Conservation (phyloP, 2,888 invertebrate genomes). For the Agrypnus murinus region DNA sequence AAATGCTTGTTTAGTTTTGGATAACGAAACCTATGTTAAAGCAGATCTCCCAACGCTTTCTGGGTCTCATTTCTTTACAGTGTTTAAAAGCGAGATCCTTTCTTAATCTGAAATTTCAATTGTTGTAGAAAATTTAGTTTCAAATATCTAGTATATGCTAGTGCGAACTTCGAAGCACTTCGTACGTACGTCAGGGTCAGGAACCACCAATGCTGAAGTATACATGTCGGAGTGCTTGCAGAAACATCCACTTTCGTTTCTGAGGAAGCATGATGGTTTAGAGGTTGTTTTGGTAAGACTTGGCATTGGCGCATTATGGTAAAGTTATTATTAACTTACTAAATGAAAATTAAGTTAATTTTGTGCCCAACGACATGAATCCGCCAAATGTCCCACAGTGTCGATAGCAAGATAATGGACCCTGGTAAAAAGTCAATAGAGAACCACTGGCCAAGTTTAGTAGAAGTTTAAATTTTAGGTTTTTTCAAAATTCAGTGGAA, state of each 20-base stretch:
- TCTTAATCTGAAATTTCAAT: slow-evolving; percentile 4
- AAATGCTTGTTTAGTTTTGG: too few species aligned
- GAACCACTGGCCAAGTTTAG: too few species aligned
- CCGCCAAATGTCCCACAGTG: too few species aligned
- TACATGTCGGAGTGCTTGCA: background rate
- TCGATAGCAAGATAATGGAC: too few species aligned
- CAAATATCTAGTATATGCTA: background rate
- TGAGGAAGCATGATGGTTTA: background rate
- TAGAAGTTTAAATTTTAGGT: too few species aligned
- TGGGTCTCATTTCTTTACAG: slow-evolving; percentile 1
- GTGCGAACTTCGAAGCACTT: background rate
- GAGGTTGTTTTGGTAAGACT: background rate
- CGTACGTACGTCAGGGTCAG: background rate
- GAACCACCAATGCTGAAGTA: background rate
- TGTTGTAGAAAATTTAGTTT: background rate
- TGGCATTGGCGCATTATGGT: background rate
- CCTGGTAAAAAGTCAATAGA: too few species aligned
- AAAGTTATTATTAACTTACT: too few species aligned
- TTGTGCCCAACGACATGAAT: too few species aligned
- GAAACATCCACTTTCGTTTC: slow-evolving; percentile 6
- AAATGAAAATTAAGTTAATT: too few species aligned
- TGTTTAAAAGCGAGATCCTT: background rate
- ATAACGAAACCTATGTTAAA: too few species aligned
- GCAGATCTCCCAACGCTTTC: slow-evolving; percentile 2
- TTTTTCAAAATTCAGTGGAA: too few species aligned